Evolutionary conservation across 2,797 vertebrate genomes (phyloP).

Genomic region (Picus viridis): DNA sequence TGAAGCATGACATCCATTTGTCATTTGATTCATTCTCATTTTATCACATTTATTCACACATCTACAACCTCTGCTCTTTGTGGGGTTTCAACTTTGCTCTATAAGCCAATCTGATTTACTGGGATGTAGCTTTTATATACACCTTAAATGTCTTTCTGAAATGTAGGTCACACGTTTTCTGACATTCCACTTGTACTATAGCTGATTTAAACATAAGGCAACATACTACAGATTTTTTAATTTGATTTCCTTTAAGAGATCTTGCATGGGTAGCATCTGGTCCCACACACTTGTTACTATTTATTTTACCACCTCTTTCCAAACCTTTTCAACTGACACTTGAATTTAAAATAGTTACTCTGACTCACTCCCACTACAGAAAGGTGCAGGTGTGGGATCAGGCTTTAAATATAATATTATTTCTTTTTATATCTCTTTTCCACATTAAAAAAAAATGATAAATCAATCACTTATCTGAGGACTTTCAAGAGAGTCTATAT

Average conservation of each 20-base stretch:
- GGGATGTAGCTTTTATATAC: background rate
- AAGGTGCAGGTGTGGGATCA: slow-evolving; percentile 42
- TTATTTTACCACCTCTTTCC: slow-evolving; percentile 59
- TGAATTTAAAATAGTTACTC: slow-evolving; percentile 46
- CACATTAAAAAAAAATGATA: slow-evolving; percentile 40
- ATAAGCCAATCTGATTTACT: background rate
- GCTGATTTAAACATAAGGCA: slow-evolving; percentile 26
- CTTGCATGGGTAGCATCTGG: slow-evolving; percentile 40
- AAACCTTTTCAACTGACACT: slow-evolving; percentile 41
- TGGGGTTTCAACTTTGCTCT: background rate
- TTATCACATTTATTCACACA: background rate
- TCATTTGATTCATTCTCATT: background rate
- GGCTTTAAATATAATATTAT: background rate
- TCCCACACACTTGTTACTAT: slow-evolving; percentile 52
- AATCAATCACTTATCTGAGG: slow-evolving; percentile 1
- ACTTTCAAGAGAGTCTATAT: slow-evolving; percentile 22
- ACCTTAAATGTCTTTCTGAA: background rate
- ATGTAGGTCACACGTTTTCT: background rate
- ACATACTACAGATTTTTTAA: slow-evolving; percentile 1
- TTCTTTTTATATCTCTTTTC: slow-evolving; percentile 52
- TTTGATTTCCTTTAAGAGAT: slow-evolving; percentile 18
- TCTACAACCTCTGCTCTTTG: background rate
- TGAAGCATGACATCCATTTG: background rate
- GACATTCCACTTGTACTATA: background rate
- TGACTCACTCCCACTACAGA: slow-evolving; percentile 33